Conservation (phyloP, 2,888 invertebrate genomes). For the Tipula vernalis region DNA sequence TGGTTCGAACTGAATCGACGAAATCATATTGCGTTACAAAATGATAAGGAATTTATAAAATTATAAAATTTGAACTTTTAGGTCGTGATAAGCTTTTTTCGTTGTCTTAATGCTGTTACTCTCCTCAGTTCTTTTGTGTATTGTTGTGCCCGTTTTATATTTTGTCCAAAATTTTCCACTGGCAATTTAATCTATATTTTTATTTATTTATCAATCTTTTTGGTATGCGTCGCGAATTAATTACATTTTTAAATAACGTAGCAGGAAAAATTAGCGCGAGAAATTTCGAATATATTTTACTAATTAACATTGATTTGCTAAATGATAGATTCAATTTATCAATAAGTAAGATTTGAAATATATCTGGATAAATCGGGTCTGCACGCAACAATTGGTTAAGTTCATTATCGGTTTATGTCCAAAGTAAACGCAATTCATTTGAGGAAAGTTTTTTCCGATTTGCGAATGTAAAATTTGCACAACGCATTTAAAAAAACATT, state of each 20-base stretch:
- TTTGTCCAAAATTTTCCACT: neutral
- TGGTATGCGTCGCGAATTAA: neutral
- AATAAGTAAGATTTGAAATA: neutral
- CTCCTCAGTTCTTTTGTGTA: neutral
- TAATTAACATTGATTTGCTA: neutral
- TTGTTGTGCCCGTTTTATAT: neutral
- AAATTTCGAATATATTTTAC: neutral
- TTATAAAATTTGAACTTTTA: neutral
- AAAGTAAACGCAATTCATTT: no score
- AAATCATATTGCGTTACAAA: neutral
- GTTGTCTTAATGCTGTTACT: neutral
- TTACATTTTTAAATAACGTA: neutral
- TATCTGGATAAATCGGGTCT: neutral
- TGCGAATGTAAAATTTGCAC: no score
- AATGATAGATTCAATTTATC: neutral
- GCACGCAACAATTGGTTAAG: neutral
- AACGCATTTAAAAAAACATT: neutral
- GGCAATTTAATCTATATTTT: neutral
- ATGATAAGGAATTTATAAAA: neutral
- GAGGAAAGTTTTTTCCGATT: neutral
- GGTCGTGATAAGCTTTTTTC: neutral
- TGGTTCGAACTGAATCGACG: neutral
- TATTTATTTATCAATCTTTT: neutral
- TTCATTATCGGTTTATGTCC: no score
- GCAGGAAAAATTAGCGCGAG: neutral